A percentile compares a stretch with the other conserved stretches of the same genome.
Conservation (phyloP, 2,113 vertebrate species). For the Psittacus erithacus region DNA sequence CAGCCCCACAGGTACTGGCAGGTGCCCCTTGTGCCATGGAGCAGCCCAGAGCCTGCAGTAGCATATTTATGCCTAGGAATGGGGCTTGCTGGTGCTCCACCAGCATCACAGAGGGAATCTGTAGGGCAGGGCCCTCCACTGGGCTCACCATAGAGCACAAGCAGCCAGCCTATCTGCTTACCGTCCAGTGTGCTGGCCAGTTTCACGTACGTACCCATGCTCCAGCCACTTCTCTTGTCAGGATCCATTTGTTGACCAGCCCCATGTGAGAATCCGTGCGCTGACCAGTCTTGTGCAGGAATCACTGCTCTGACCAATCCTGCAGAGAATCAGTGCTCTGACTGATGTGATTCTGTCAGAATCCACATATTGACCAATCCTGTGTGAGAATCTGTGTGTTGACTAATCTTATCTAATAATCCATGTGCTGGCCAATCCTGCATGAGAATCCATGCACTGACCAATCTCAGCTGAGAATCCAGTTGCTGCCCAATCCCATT, state of each 20-base stretch:
- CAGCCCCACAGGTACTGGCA: not conserved
- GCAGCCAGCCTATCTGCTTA: not conserved
- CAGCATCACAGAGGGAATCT: too few relatives aligned
- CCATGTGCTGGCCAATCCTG: not conserved
- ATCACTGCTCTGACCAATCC: not conserved
- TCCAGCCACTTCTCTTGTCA: not conserved
- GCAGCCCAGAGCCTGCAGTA: not conserved
- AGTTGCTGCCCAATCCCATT: not conserved
- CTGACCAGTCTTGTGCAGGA: not conserved
- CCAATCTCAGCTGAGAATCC: not conserved
- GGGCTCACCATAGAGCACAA: not conserved
- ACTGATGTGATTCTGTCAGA: not conserved
- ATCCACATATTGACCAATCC: not conserved
- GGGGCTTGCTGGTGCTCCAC: not conserved
- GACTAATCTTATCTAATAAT: not conserved
- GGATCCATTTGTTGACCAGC: not conserved
- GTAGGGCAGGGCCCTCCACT: not conserved
- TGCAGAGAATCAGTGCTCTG: not conserved
- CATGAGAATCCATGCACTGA: not conserved
- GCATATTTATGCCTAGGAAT: not conserved
- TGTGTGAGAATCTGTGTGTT: accelerated
- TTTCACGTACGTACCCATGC: accelerated
- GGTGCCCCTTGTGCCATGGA: not conserved
- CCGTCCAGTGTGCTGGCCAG: not conserved
- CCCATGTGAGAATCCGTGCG: accelerated